A percentile compares a stretch with the other conserved stretches of the same genome.
Conservation (phyloP, 2,113 vertebrate species). For the Campylomormyrus tamandua region DNA sequence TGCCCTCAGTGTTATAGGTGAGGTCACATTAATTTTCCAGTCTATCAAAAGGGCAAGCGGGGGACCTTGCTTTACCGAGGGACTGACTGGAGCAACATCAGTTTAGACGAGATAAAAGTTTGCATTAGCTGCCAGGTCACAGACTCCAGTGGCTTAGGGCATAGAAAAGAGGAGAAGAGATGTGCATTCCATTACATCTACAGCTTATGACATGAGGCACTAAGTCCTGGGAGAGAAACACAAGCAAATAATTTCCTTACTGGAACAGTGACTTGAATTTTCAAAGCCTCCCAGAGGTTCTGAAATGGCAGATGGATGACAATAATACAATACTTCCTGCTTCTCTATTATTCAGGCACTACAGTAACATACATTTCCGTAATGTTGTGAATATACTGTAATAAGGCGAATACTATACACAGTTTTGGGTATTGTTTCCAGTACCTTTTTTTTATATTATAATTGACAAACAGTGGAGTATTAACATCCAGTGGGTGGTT, state of each 20-base stretch:
- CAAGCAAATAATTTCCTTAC: slow-evolving; percentile 9
- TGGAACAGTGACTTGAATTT: neutral
- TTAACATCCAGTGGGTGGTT: neutral
- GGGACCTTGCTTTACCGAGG: slow-evolving; percentile 14
- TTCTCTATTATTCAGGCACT: neutral
- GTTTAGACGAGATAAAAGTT: slow-evolving; percentile 26
- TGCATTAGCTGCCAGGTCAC: slow-evolving; percentile 7
- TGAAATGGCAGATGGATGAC: neutral
- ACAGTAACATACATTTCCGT: neutral
- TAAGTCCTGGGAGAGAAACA: neutral
- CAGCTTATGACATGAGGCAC: neutral
- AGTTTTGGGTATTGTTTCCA: neutral
- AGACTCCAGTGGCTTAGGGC: slow-evolving; percentile 10
- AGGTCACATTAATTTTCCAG: slow-evolving; percentile 18
- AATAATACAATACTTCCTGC: neutral
- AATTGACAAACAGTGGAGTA: neutral
- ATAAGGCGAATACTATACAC: neutral
- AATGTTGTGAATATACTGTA: neutral
- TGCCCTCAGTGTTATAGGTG: slow-evolving; percentile 22
- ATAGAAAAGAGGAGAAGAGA: neutral
- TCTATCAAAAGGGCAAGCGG: neutral
- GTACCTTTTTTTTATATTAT: neutral
- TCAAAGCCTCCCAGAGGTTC: neutral
- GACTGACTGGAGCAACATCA: neutral
- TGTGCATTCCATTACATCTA: neutral